A percentile compares a stretch with the other conserved stretches of the same genome.
Evolutionary conservation across 2,113 vertebrate genomes (phyloP).

Genomic region (Circaetus cinerascens): DNA sequence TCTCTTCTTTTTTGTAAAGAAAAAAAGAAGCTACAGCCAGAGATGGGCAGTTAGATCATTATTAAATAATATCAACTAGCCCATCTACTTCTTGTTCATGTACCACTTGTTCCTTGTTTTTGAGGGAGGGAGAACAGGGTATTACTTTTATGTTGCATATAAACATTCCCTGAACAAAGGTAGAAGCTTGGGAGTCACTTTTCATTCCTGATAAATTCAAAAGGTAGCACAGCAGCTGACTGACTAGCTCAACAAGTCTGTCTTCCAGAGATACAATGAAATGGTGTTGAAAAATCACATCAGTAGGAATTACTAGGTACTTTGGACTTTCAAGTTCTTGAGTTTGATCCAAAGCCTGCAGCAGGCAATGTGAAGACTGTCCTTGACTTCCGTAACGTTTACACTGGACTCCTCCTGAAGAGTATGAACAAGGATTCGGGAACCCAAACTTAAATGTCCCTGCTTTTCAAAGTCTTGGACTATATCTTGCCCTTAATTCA

Average conservation of each 20-base stretch:
- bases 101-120: not conserved
- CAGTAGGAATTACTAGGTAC: not conserved
- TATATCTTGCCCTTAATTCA: not conserved
- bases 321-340: not conserved
- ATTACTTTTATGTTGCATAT: not conserved
- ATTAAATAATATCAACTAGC: not conserved
- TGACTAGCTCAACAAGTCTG: not conserved
- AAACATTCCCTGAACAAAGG: not conserved
- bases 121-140: not conserved
- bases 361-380: not conserved
- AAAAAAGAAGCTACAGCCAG: not conserved
- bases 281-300: slow-evolving; percentile 4
- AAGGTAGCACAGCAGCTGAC: not conserved
- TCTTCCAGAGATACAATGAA: not conserved
- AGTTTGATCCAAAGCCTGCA: not conserved
- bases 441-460: not conserved
- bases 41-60: not conserved
- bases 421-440: not conserved
- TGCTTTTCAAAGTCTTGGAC: not conserved
- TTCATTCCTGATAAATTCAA: not conserved
- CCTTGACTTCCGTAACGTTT: not conserved
- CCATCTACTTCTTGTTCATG: not conserved
- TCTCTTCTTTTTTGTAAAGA: not conserved
- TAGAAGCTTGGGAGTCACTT: not conserved
- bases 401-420: not conserved